These are phyloP conservation scores for Temnothorax longispinosus DNA, from an alignment of 1,140 invertebrate genomes.

Conservation along the genomic window DNA sequence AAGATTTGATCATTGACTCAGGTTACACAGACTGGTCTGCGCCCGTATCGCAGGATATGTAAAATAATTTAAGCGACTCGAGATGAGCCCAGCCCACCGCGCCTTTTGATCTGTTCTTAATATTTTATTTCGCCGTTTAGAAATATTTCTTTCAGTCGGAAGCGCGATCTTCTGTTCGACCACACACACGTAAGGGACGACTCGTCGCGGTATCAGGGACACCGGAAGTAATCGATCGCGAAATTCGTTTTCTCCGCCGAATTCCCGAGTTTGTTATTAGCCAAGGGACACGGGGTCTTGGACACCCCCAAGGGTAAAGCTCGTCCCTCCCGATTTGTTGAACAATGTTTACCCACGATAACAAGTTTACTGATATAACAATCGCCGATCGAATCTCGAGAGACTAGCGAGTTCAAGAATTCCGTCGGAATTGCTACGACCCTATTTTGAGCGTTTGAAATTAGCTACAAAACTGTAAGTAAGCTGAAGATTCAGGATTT, in stretches of 20 bases:
- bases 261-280: constrained; percentile 5
- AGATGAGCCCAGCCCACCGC: not conserved
- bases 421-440: not conserved
- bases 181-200: not conserved
- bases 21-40: constrained; percentile 37
- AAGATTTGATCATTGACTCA: constrained; percentile 78
- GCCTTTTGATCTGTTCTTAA: not conserved
- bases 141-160: constrained; percentile 35
- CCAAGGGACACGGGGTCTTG: no score
- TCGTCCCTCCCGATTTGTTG: not conserved
- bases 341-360: not conserved
- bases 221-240: constrained; percentile 3
- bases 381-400: constrained; percentile 1
- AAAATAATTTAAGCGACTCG: constrained; percentile 24
- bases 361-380: not conserved
- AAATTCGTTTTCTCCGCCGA: not conserved
- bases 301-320: not conserved
- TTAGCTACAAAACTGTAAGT: not conserved
- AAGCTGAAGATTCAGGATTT: not conserved
- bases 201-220: not conserved
- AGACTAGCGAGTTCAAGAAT: not conserved
- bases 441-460: not conserved
- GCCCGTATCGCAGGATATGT: constrained; percentile 6
- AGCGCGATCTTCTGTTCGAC: constrained; percentile 4
- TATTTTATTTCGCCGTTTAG: not conserved